Percentiles rank a stretch among this genome's conserved stretches.
These are phyloP conservation scores for Burhinus bistriatus DNA, from an alignment of 2,113 vertebrate genomes.

Conservation along the genomic window DNA sequence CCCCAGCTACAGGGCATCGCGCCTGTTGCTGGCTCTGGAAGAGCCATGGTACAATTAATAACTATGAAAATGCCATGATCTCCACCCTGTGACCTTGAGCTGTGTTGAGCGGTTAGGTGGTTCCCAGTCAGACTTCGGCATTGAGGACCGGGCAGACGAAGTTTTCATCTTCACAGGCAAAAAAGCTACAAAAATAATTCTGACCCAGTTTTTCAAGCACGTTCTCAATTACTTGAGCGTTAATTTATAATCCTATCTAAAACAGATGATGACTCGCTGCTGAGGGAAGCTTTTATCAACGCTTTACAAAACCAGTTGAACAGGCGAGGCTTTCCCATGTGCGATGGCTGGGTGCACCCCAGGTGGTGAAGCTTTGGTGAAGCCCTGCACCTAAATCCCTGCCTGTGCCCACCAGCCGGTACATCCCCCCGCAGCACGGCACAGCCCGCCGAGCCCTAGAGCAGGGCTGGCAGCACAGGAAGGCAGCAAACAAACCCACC, in stretches of 20 bases:
- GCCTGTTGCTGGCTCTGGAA: not conserved
- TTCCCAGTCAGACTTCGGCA: rapidly evolving
- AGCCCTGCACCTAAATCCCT: not conserved
- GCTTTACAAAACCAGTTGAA: not conserved
- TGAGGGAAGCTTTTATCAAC: not conserved
- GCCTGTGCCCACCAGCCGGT: rapidly evolving
- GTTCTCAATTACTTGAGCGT: not conserved
- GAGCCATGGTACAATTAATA: not conserved
- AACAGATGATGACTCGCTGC: rapidly evolving
- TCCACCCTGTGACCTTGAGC: not conserved
- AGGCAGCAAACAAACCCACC: not conserved
- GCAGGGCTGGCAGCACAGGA: not conserved
- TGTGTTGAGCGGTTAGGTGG: rapidly evolving
- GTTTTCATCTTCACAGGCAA: not conserved
- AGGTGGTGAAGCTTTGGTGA: not conserved
- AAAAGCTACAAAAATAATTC: not conserved
- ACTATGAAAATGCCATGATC: not conserved
- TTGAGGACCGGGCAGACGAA: rapidly evolving
- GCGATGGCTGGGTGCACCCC: not conserved
- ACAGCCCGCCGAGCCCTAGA: rapidly evolving
- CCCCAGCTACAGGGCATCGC: not conserved
- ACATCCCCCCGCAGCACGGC: rapidly evolving
- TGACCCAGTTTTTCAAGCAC: not conserved
- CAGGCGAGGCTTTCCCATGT: rapidly evolving
- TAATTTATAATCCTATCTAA: not conserved